Conservation (phyloP, 2,113 vertebrate genomes). For the Blennius ocellaris region DNA sequence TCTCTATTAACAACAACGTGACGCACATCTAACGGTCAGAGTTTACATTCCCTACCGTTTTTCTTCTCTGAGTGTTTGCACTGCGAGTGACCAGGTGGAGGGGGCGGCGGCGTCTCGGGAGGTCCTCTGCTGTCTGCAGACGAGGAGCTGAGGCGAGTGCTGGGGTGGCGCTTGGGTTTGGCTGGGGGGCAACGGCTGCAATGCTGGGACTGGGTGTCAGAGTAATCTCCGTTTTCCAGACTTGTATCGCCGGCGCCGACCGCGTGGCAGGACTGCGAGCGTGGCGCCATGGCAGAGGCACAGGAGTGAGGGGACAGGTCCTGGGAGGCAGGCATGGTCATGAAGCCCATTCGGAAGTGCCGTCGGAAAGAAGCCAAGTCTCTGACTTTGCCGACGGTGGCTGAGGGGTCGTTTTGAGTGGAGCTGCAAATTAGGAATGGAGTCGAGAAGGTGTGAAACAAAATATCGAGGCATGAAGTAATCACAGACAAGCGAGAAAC, state of each 20-base stretch:
- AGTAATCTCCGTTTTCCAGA: slow-evolving; percentile 86
- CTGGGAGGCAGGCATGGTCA: slow-evolving; percentile 96
- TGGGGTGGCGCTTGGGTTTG: slow-evolving; percentile 92
- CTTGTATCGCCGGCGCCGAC: slow-evolving; percentile 87
- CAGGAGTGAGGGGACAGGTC: slow-evolving; percentile 92
- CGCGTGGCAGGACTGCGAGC: slow-evolving; percentile 92
- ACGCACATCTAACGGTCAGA: background rate
- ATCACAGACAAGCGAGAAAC: slow-evolving; percentile 41
- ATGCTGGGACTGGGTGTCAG: slow-evolving; percentile 79
- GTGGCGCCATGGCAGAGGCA: slow-evolving; percentile 91
- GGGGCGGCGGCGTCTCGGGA: slow-evolving; percentile 72
- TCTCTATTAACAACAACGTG: no score
- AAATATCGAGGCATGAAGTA: slow-evolving; percentile 21
- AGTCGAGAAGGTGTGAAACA: slow-evolving; percentile 8
- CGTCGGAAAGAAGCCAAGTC: slow-evolving; percentile 92
- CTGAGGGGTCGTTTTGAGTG: slow-evolving; percentile 81
- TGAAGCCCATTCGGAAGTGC: slow-evolving; percentile 94
- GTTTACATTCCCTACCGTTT: slow-evolving; percentile 68
- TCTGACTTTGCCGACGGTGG: slow-evolving; percentile 85
- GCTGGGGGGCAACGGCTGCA: slow-evolving; percentile 85
- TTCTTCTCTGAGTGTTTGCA: slow-evolving; percentile 83
- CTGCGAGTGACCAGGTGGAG: slow-evolving; percentile 70
- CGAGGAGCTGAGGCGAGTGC: slow-evolving; percentile 89
- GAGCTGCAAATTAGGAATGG: slow-evolving; percentile 55
- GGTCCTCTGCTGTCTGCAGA: slow-evolving; percentile 70